Base-by-base conservation (phyloP, 2,113 vertebrate genomes). In the Phaetusa simplex region DNA sequence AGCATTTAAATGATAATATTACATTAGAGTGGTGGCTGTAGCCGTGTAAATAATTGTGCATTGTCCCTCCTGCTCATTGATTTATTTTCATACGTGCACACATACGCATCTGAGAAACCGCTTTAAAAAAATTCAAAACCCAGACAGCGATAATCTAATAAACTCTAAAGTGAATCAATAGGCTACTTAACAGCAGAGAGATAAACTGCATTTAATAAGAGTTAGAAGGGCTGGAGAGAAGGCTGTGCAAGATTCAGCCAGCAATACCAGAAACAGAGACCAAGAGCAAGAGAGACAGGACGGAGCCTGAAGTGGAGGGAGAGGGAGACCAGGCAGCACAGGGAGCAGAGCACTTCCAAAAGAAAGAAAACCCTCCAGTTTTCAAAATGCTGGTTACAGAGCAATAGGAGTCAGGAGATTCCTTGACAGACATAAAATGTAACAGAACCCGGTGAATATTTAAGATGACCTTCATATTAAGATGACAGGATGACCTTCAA, bases 121-220 rank as follows among this genome's bases (percentile, higher is more conserved):
- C 94, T 96, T 95, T 43, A 91, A 95, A 95, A 92, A 89, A 94
- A 83, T 79, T 81, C 91, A 78, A 94, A 94, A 78, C 55, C 90
- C 90, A 97, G 96, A 96, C 94, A 88, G 94, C 4, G 8, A 95
- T 97, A 96, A 97, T 96, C 91, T 97, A 97, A 97, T 97, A 95
- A 97, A 96, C 91, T 88, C 88, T 82, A 84, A 95, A 97, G 80
- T 90, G 94, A 97, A 97, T 97, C 93, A 95, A 97, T 94, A 94
- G 88, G 84, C 90, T 93, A 93, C 87, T 97, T 96, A 97, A 92
- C 76, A 87, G 83, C 94, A 97, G 55, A 93, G 81, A 93, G 92
- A 97, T 92, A 97, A 96, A 97, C 86, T 82, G 76, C 92, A 95
- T 93, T 97, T 96, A 97, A 94, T 97, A 95, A 97, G 79, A 96